Base-by-base conservation (phyloP, 2,797 vertebrate genomes). In the Malacoraja senta region DNA sequence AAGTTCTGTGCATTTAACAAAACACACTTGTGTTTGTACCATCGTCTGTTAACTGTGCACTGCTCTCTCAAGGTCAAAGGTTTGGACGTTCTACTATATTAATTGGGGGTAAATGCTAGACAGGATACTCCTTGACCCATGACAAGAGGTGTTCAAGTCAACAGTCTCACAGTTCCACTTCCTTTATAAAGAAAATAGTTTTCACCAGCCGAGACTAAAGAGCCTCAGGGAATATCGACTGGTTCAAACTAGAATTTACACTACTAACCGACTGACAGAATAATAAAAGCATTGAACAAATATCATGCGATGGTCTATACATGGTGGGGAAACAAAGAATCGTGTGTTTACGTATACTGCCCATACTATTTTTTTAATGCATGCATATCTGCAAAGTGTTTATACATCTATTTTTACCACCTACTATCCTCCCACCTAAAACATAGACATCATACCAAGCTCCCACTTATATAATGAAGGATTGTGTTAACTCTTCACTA, bases 401-500 rank as follows among this genome's bases (percentile, higher is more conserved):
- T 95, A 94, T 94, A 95, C 93, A 93, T 96, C 96, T 96, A 95
- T 94, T 96, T 95, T 95, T 96, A 95, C 95, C 95, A 95, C 96
- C 97, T 95, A 95, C 96, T 93, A 93, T 93, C 95, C 95, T 95
- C 97, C 97, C 96, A 97, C 97, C 94, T 80, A 61, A 94, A 95
- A 95, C 96, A 98, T 97, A 97, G 96, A 96, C 96, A 95, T 97
- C 98, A 98, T 98, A 97, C 97, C 97, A 96, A 94, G 94, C 93
- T 96, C 97, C 97, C 96, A 97, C 97, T 94, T 95, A 19, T 68
- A 90, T 83, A 93, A 58, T 93, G 83, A 83, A 93, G 76, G 74
- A 92, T 44, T 76, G 2, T 26, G 17, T 92, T 92, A 92, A 74
- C 68, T 74, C 90, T 76, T 92, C 71, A n/a, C 90, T 76, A 6